A percentile compares a stretch with the other conserved stretches of the same genome.
Conservation (phyloP, 2,888 invertebrate genomes). For the Aphidoletes aphidimyza region DNA sequence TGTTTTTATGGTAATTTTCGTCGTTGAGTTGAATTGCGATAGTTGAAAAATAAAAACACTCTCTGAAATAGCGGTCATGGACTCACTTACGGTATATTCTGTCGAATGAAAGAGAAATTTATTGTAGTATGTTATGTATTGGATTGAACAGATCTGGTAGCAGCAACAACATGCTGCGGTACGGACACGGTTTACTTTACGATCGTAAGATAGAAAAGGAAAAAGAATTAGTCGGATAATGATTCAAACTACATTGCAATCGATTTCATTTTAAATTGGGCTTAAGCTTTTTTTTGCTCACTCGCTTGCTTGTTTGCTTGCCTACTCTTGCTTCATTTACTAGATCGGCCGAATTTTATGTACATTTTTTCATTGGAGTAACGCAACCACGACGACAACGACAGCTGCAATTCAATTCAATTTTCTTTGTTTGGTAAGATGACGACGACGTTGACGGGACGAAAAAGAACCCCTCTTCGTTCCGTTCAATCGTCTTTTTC, state of each 20-base stretch:
- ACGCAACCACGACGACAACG: slow-evolving; percentile 52
- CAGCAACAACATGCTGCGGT: slow-evolving; percentile 21
- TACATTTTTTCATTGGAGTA: background rate
- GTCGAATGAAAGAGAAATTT: slow-evolving; percentile 48
- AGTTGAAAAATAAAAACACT: slow-evolving; percentile 5
- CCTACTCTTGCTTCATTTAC: no score
- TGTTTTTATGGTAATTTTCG: slow-evolving; percentile 7
- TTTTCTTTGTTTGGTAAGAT: slow-evolving; percentile 53
- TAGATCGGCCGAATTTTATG: no score
- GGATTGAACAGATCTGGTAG: background rate
- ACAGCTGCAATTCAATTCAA: slow-evolving; percentile 53
- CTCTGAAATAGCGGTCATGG: slow-evolving; percentile 21
- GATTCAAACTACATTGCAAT: slow-evolving; percentile 22
- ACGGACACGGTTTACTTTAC: background rate
- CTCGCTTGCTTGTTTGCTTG: no score
- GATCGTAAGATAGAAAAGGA: background rate
- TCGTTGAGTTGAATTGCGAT: background rate
- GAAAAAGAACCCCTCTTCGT: slow-evolving; percentile 53
- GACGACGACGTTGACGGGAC: slow-evolving; percentile 52
- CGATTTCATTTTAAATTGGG: background rate
- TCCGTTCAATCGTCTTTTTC: no score
- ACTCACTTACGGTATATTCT: slow-evolving; percentile 30
- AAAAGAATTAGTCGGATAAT: slow-evolving; percentile 17
- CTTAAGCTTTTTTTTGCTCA: background rate
- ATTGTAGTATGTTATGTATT: background rate